phyloP scores from a whole-genome alignment of 2,888 invertebrate species.

The Hypercompe scribonia region DNA sequence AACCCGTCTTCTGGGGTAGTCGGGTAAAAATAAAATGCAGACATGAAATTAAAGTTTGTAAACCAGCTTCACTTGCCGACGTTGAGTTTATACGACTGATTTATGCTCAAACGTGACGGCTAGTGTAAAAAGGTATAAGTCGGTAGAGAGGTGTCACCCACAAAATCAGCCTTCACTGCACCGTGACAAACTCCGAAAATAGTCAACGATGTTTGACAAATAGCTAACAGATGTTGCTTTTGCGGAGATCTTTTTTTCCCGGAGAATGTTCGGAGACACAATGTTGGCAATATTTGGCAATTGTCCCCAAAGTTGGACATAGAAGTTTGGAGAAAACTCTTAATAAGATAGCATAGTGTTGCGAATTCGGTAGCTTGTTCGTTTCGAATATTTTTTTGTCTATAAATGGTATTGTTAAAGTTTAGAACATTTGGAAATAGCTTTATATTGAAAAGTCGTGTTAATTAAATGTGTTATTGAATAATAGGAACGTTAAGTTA shows the following conservation, averaged over 20 bases:
- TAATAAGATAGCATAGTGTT: slow-evolving; percentile 45
- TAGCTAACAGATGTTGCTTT: slow-evolving; percentile 79
- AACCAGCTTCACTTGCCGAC: not conserved
- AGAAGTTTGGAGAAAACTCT: slow-evolving; percentile 46
- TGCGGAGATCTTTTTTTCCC: slow-evolving; percentile 59
- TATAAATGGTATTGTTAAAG: slow-evolving; percentile 27
- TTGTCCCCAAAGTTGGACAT: slow-evolving; percentile 47
- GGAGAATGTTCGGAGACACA: slow-evolving; percentile 35
- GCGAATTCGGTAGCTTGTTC: slow-evolving; percentile 21
- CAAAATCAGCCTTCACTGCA: slow-evolving; percentile 58
- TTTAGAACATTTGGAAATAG: slow-evolving; percentile 20
- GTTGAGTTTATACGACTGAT: not conserved
- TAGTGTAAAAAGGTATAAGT: not conserved
- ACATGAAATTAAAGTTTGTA: not conserved
- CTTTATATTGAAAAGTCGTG: not conserved
- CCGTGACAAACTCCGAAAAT: slow-evolving; percentile 64
- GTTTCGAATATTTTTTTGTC: slow-evolving; percentile 38
- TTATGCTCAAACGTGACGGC: not conserved
- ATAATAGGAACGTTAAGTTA: too few relatives aligned
- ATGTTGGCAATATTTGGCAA: slow-evolving; percentile 49
- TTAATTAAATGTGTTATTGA: not conserved
- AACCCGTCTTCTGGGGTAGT: not conserved
- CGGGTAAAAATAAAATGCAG: not conserved
- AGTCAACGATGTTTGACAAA: slow-evolving; percentile 84
- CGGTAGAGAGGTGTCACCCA: slow-evolving; percentile 24